A percentile compares a stretch with the other conserved stretches of the same genome.
Evolutionary conservation across 2,888 invertebrate genomes (phyloP).

Genomic region (Acrobeloides nanus): DNA sequence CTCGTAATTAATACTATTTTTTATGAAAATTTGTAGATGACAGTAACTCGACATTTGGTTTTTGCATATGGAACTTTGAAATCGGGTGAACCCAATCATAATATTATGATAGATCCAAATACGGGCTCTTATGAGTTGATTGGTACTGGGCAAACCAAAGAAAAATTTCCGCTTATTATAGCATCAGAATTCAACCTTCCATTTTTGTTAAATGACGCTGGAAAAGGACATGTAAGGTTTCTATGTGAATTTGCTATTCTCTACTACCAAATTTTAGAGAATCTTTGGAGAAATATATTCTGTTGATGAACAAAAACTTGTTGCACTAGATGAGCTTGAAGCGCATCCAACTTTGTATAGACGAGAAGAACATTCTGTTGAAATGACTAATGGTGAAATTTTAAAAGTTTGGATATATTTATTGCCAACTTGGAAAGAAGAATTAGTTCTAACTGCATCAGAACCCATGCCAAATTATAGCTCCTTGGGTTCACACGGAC

Average conservation of each 20-base stretch:
- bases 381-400: not conserved
- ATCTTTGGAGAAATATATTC: constrained; percentile 18
- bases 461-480: constrained; percentile 2
- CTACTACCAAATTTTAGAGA: too few relatives aligned
- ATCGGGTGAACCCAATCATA: constrained; percentile 74
- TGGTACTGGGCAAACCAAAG: constrained; percentile 63
- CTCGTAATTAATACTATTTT: too few relatives aligned
- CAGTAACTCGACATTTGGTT: constrained; percentile 62
- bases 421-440: constrained; percentile 8
- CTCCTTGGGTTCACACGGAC: constrained; percentile 3
- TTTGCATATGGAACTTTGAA: constrained; percentile 92
- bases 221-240: constrained; percentile 63
- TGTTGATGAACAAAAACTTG: constrained; percentile 19
- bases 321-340: constrained; percentile 17
- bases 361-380: not conserved
- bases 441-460: not conserved
- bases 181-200: constrained; percentile 81
- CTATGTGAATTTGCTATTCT: too few relatives aligned
- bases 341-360: too few relatives aligned
- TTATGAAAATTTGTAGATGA: too few relatives aligned
- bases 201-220: constrained; percentile 69
- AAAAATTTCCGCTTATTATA: constrained; percentile 74
- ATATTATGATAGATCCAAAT: constrained; percentile 63
- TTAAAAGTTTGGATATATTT: constrained; percentile 10
- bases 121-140: constrained; percentile 67